Percentiles rank a stretch among this genome's conserved stretches.
Conservation (phyloP, 2,113 vertebrate species). For the Nothoprocta pentlandii region DNA sequence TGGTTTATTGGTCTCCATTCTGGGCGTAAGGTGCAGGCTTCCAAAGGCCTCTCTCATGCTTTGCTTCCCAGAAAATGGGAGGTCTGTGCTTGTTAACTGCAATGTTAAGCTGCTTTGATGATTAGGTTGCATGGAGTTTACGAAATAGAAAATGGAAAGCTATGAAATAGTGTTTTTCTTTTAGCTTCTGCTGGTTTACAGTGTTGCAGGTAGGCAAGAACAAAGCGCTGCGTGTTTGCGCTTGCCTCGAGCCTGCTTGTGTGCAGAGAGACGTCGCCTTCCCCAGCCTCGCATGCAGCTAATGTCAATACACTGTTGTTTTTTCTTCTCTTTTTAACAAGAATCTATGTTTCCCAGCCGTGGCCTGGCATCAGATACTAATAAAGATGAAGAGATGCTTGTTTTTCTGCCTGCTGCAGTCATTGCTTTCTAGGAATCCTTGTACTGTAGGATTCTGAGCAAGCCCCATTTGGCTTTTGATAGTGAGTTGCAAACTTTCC, state of each 20-base stretch:
- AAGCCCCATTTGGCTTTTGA: not conserved
- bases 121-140: not conserved
- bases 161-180: not conserved
- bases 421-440: not conserved
- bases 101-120: not conserved
- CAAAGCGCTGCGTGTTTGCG: not conserved
- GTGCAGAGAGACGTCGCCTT: not conserved
- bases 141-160: not conserved
- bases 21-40: not conserved
- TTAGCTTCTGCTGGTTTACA: not conserved
- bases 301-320: not conserved
- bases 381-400: slow-evolving; percentile 2
- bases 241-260: not conserved
- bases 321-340: not conserved
- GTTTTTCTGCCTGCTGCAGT: not conserved
- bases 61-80: not conserved
- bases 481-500: not conserved
- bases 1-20: not conserved
- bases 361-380: not conserved
- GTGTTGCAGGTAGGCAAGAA: not conserved
- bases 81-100: not conserved
- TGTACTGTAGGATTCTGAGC: not conserved
- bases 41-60: fast-evolving
- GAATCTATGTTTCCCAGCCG: not conserved
- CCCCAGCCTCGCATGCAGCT: not conserved